Evolutionary conservation across 2,797 vertebrate genomes (phyloP).

Genomic region (Falco cherrug): DNA sequence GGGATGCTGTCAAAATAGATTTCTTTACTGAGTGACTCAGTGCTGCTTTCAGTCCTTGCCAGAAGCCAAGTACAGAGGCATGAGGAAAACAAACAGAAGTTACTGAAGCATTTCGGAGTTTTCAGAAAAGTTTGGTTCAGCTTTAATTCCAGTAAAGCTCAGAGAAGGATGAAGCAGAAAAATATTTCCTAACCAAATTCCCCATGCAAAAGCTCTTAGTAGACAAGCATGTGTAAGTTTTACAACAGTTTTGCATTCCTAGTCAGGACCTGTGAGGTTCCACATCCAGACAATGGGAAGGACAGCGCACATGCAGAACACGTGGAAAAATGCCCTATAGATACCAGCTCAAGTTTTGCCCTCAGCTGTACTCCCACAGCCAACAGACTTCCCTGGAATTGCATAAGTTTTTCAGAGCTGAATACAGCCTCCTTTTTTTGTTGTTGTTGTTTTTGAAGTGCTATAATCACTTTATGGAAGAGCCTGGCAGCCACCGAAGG

Average conservation of each 20-base stretch:
- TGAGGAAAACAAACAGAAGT: conserved; percentile 61
- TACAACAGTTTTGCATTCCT: not conserved
- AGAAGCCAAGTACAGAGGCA: conserved; percentile 61
- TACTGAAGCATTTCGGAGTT: conserved; percentile 60
- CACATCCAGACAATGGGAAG: not conserved
- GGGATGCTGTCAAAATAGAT: conserved; percentile 58
- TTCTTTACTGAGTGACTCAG: conserved; percentile 59
- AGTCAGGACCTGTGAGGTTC: not conserved
- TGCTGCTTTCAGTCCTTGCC: conserved; percentile 57
- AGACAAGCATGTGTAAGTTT: not conserved
- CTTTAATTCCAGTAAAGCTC: conserved; percentile 54
- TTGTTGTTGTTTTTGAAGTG: not conserved
- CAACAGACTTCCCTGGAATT: not conserved
- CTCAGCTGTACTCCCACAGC: not conserved
- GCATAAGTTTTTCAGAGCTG: not conserved
- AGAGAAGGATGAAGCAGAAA: conserved; percentile 23
- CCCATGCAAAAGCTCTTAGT: not conserved
- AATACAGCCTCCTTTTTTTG: not conserved
- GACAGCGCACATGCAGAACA: not conserved
- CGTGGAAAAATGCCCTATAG: not conserved
- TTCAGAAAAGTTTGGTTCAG: conserved; percentile 61
- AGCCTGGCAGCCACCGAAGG: conserved; percentile 50
- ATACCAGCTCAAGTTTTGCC: not conserved
- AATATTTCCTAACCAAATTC: conserved; percentile 48
- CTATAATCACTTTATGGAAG: conserved; percentile 20